Percentiles rank a stretch among this genome's conserved stretches.
phyloP scores from a whole-genome alignment of 2,888 invertebrate species.

The Melanophora roralis region DNA sequence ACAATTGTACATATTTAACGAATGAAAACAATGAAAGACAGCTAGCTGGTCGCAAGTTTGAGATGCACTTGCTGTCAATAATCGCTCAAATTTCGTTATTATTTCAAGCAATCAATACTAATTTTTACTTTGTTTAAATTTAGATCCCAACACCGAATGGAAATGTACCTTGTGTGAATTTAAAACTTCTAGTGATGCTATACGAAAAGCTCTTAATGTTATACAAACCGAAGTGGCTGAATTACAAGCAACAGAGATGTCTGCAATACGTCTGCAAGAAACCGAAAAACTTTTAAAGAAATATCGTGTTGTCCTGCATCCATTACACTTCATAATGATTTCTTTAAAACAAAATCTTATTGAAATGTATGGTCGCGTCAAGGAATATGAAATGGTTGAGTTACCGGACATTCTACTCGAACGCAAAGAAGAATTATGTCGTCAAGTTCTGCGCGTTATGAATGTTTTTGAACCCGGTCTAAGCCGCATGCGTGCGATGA shows the following conservation, averaged over 20 bases:
- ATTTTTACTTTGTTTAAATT: neutral
- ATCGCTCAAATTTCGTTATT: no score
- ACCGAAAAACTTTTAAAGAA: slow-evolving; percentile 82
- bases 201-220: slow-evolving; percentile 81
- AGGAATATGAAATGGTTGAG: slow-evolving; percentile 83
- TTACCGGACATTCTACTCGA: slow-evolving; percentile 85
- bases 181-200: slow-evolving; percentile 80
- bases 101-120: slow-evolving; percentile 51
- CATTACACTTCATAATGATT: slow-evolving; percentile 84
- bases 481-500: slow-evolving; percentile 86
- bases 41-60: no score
- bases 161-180: slow-evolving; percentile 80
- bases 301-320: slow-evolving; percentile 86
- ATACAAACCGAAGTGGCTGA: slow-evolving; percentile 84
- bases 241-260: slow-evolving; percentile 80
- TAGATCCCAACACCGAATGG: slow-evolving; percentile 72
- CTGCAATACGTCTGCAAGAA: slow-evolving; percentile 81
- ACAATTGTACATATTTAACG: no score
- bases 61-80: no score
- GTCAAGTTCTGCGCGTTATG: slow-evolving; percentile 82
- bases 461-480: slow-evolving; percentile 87
- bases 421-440: slow-evolving; percentile 86
- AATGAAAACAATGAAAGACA: no score
- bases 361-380: slow-evolving; percentile 87
- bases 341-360: slow-evolving; percentile 83